Percentiles rank a stretch among this genome's conserved stretches.
phyloP scores from a whole-genome alignment of 2,888 invertebrate genomes.

The Lumbricus terrestris region DNA sequence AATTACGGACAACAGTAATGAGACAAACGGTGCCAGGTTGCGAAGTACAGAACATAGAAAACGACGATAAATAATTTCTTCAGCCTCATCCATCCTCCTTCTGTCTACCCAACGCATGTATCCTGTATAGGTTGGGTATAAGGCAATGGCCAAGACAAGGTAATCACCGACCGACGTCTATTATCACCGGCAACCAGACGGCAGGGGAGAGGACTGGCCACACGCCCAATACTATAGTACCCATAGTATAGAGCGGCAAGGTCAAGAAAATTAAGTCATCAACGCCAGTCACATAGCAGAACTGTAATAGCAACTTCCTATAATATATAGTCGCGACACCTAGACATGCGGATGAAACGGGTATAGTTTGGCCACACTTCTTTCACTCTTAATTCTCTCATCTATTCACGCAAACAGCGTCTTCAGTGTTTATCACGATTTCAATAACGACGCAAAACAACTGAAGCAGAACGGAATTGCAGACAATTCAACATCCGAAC shows the following conservation, averaged over 20 bases:
- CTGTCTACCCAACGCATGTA: neutral
- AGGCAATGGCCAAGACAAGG: neutral
- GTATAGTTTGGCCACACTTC: rapidly evolving
- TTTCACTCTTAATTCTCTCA: neutral
- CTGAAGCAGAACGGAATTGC: too few species aligned
- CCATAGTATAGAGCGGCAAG: too few species aligned
- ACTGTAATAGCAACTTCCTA: too few species aligned
- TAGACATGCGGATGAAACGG: neutral
- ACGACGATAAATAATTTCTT: neutral
- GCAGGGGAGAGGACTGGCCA: neutral
- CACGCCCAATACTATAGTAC: neutral
- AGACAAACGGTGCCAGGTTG: constrained; percentile 10
- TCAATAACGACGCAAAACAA: too few species aligned
- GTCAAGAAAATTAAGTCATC: neutral
- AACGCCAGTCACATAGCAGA: neutral
- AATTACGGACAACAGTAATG: neutral
- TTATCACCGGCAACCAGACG: neutral
- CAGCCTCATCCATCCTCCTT: too few species aligned
- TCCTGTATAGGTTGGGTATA: neutral
- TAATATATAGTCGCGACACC: neutral
- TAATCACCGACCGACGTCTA: neutral
- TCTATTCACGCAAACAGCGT: too few species aligned
- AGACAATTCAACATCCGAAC: too few species aligned
- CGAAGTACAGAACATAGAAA: neutral
- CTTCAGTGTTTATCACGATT: too few species aligned